phyloP scores from a whole-genome alignment of 2,113 vertebrate species.

The Petrocephalus zakoni region DNA sequence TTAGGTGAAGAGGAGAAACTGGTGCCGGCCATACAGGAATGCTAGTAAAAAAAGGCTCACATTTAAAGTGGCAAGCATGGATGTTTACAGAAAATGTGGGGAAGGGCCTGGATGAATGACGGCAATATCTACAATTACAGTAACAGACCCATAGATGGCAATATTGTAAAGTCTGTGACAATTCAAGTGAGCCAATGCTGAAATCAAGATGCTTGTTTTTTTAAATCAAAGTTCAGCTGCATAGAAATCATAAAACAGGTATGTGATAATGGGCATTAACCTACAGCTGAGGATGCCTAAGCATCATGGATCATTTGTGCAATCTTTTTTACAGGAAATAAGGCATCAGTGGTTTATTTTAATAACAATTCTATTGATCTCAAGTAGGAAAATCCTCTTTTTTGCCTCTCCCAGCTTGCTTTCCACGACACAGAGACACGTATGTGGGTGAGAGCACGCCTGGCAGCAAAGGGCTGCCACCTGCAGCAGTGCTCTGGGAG shows the following conservation, averaged over 20 bases:
- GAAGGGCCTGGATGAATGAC: background rate
- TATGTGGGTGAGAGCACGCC: background rate
- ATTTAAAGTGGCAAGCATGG: background rate
- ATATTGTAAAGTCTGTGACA: conserved; percentile 19
- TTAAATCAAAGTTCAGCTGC: conserved; percentile 27
- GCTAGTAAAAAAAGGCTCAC: background rate
- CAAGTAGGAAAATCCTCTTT: background rate
- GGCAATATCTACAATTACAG: conserved; percentile 17
- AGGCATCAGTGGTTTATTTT: background rate
- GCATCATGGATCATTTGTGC: background rate
- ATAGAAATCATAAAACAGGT: conserved; percentile 44
- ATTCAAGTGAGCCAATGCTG: background rate
- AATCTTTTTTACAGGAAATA: background rate
- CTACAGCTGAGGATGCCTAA: conserved; percentile 19
- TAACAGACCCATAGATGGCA: conserved; percentile 45
- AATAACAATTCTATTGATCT: background rate
- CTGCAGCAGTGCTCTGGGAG: background rate
- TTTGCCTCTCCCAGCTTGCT: background rate
- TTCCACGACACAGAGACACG: background rate
- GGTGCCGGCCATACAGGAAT: background rate
- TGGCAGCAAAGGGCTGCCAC: background rate
- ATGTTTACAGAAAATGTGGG: background rate
- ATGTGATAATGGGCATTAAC: conserved; percentile 45
- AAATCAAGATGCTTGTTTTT: conserved; percentile 31
- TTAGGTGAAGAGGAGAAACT: background rate